Evolutionary conservation across 2,888 invertebrate genomes (phyloP).

Genomic region (Lymantria dispar): DNA sequence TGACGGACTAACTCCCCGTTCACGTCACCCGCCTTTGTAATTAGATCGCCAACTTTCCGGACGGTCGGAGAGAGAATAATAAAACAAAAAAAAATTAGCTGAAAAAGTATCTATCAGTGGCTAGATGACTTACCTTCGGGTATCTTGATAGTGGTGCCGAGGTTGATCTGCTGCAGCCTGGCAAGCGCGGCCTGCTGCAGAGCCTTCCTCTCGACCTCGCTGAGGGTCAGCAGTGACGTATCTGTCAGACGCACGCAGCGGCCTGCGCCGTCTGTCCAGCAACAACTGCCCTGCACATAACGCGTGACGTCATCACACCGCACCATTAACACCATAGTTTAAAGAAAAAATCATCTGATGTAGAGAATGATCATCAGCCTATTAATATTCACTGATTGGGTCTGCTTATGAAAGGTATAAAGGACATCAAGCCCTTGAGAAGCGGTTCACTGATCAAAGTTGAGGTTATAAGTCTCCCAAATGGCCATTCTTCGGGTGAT

Average conservation of each 20-base stretch:
- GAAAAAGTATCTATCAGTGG: not conserved
- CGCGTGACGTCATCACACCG: conserved; percentile 76
- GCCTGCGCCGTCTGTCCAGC: conserved; percentile 88
- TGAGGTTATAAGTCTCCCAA: too few species aligned
- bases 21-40: too few species aligned
- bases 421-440: too few species aligned
- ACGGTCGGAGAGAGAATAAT: not conserved
- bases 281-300: conserved; percentile 88
- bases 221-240: conserved; percentile 87
- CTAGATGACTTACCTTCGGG: conserved; percentile 86
- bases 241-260: conserved; percentile 88
- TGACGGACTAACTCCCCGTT: too few species aligned
- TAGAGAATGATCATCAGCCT: too few species aligned
- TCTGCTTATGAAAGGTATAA: too few species aligned
- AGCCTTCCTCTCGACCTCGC: conserved; percentile 89
- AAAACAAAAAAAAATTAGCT: not conserved
- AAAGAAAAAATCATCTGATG: too few species aligned
- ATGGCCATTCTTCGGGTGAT: too few species aligned
- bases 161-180: conserved; percentile 92
- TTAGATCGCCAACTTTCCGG: too few species aligned
- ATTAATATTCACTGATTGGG: too few species aligned
- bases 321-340: conserved; percentile 5
- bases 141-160: conserved; percentile 90
- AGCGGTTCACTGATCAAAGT: too few species aligned
- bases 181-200: conserved; percentile 93